Conservation (phyloP, 2,797 vertebrate species). For the Pangasius mekongensis region DNA sequence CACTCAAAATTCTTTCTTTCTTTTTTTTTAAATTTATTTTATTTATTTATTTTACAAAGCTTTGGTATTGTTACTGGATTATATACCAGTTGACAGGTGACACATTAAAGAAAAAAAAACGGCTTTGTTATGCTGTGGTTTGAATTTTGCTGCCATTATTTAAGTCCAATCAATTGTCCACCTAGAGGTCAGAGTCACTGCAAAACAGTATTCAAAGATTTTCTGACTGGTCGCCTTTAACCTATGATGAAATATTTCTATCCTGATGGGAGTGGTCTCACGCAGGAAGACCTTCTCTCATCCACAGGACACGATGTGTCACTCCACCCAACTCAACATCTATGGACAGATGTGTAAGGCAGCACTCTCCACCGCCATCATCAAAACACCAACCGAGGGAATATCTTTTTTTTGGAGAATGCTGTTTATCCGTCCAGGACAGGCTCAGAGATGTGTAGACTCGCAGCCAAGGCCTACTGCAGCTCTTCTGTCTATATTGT, state of each 20-base stretch:
- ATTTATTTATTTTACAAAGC: neutral
- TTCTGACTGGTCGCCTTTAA: neutral
- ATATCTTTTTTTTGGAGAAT: neutral
- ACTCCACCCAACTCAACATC: neutral
- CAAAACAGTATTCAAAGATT: neutral
- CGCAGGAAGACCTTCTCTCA: neutral
- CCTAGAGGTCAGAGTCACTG: neutral
- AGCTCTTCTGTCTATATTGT: neutral
- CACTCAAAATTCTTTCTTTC: neutral
- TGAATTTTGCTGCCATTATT: neutral
- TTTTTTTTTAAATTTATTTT: neutral
- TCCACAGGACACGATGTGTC: neutral
- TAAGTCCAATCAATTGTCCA: neutral
- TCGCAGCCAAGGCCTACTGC: neutral
- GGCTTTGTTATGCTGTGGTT: neutral
- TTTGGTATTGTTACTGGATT: neutral
- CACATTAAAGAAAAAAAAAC: too few relatives aligned
- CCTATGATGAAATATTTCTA: neutral
- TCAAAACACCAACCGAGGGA: neutral
- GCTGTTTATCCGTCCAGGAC: neutral
- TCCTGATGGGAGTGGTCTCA: neutral
- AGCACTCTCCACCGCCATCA: neutral
- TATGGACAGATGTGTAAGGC: neutral
- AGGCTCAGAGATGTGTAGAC: neutral
- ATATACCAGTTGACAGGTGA: neutral